Percentiles rank a stretch among this genome's conserved stretches.
These are phyloP conservation scores for Campylorhamphus procurvoides DNA, from an alignment of 2,113 vertebrate species.

Conservation along the genomic window DNA sequence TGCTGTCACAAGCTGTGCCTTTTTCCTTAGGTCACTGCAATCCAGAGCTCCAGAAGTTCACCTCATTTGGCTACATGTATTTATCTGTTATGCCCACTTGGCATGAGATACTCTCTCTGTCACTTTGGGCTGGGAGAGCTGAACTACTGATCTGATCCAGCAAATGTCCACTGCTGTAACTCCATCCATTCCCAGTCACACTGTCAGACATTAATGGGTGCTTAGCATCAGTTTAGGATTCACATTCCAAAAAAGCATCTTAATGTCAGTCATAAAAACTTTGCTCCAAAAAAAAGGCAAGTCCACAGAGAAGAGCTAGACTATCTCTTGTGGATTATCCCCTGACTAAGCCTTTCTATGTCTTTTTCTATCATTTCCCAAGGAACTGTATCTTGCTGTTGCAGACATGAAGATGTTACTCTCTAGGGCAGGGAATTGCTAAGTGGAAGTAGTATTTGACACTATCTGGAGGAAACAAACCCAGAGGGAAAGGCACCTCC, in stretches of 20 bases:
- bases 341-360: background rate
- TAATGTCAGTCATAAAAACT: background rate
- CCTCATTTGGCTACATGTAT: background rate
- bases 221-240: background rate
- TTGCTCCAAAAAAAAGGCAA: background rate
- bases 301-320: background rate
- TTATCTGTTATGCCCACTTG: background rate
- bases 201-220: accelerated
- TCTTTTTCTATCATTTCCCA: background rate
- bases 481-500: background rate
- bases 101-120: background rate
- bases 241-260: background rate
- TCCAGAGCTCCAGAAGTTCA: background rate
- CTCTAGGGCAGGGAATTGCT: background rate
- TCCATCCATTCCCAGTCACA: accelerated
- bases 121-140: background rate
- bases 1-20: background rate
- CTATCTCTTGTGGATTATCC: background rate
- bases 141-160: background rate
- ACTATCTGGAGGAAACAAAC: background rate
- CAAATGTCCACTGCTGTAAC: background rate
- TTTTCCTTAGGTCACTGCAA: background rate
- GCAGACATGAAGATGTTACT: background rate
- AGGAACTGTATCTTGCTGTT: background rate
- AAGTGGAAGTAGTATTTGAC: background rate